phyloP scores from a whole-genome alignment of 2,113 vertebrate genomes.

The Gnathonemus longibarbis region DNA sequence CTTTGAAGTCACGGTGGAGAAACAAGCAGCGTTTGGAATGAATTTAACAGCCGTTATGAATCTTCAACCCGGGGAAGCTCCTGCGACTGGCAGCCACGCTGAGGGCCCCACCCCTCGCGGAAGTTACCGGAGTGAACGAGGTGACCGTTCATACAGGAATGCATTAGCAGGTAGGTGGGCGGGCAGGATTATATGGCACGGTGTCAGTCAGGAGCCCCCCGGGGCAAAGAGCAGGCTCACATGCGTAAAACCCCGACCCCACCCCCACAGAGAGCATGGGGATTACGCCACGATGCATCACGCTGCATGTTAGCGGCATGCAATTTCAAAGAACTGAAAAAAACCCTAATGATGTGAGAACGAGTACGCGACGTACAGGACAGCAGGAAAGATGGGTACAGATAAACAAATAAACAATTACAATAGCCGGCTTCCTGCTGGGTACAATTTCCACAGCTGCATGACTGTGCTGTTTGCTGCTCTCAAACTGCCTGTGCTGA shows the following conservation, averaged over 20 bases:
- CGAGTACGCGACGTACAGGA: not conserved
- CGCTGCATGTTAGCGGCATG: not conserved
- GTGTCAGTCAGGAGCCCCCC: conserved; percentile 43
- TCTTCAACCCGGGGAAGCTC: conserved; percentile 45
- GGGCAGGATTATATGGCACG: conserved; percentile 60
- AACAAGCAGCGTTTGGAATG: conserved; percentile 53
- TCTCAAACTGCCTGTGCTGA: not conserved
- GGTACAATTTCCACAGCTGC: not conserved
- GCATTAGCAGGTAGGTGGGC: conserved; percentile 57
- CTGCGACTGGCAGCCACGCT: conserved; percentile 57
- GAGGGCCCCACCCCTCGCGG: conserved; percentile 56
- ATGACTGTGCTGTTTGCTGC: not conserved
- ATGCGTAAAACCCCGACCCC: not conserved
- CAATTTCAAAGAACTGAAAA: not conserved
- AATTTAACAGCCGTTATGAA: conserved; percentile 55
- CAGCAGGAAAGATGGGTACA: not conserved
- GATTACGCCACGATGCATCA: not conserved
- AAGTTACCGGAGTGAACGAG: conserved; percentile 63
- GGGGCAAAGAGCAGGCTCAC: not conserved
- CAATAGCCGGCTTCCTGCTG: not conserved
- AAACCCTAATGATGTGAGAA: not conserved
- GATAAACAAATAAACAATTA: conserved; percentile 16
- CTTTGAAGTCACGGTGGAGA: not conserved
- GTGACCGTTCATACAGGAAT: conserved; percentile 67
- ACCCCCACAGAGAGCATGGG: not conserved